Base-by-base conservation (phyloP, 2,797 vertebrate species). In the Novumbra hubbsi region DNA sequence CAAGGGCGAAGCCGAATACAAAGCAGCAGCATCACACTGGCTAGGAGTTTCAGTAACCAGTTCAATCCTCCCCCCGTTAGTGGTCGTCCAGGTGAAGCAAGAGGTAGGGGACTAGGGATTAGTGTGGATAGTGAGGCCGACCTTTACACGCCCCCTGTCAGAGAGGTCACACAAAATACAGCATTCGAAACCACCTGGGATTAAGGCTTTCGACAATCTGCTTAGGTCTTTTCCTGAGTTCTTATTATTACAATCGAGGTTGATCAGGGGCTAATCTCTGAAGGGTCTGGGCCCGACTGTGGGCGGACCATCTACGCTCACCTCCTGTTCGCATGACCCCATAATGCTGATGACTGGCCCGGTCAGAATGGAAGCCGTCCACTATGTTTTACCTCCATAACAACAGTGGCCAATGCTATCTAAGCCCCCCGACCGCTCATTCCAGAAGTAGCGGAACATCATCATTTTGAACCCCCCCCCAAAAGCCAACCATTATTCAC, bases 161-260 rank as follows among this genome's bases (percentile, higher is more conserved):
- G 77, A 28, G 70, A 83, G 84, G 85, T 85, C 80, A 75, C 41
- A 50, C 74, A 34, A 70, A n/a, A 55, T 67, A 60, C 55, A n/a
- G 76, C 68, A 79, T 72, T 74, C 81, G 76, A 85, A 45, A 78
- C 24, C 70, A 66, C 60, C 28, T 63, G 50, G 64, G 84, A 85
- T 76, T 78, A 79, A 83, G 83, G 75, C 78, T 81, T 86, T 77
- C 75, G 83, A 87, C 80, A 84, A 82, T 78, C 80, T 45, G 68
- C 67, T 49, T 63, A 55, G 4, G 71, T 41, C 63, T n/a, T 32
- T 62, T 73, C 66, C 49, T 55, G 49, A 41, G 55, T 69, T 64
- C 71, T 67, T 79, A 75, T 77, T 77, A 72, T 73, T 52, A 63
- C 11, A 71, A 73, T 62, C 28, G 38, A 30, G 52, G 62, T 72